Percentiles rank a stretch among this genome's conserved stretches.
Evolutionary conservation across 2,113 vertebrate genomes (phyloP).

Genomic region (Globicephala melas): DNA sequence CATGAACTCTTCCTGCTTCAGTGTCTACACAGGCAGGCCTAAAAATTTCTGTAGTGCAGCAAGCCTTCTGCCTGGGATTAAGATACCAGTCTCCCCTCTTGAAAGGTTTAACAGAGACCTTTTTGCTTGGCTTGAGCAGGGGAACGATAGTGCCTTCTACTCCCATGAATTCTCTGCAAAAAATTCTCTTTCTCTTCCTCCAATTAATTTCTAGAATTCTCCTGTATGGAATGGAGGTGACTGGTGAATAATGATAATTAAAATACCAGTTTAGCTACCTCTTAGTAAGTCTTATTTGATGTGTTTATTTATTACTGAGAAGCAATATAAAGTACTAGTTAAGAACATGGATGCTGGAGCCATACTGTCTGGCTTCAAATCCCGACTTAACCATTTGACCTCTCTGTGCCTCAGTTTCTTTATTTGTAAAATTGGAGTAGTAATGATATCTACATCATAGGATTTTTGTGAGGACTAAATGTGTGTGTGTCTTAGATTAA

Average conservation of each 20-base stretch:
- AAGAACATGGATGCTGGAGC: constrained; percentile 24
- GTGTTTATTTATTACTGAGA: constrained; percentile 8
- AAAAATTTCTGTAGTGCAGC: background rate
- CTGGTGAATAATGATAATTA: background rate
- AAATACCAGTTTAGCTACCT: background rate
- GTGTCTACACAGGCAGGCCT: background rate
- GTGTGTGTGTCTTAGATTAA: background rate
- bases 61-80: background rate
- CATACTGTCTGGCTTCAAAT: background rate
- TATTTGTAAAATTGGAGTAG: constrained; percentile 9
- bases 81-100: background rate
- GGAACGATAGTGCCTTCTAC: background rate
- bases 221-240: background rate
- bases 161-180: background rate
- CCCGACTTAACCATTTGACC: background rate
- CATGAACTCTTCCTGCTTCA: background rate
- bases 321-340: background rate
- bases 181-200: constrained; percentile 8
- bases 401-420: background rate
- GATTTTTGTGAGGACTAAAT: constrained; percentile 33
- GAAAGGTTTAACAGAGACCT: background rate
- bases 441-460: background rate
- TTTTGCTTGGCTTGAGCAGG: background rate
- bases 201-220: constrained; percentile 33
- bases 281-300: background rate